These are phyloP conservation scores for Amazona vittata DNA, from an alignment of 2,113 vertebrate genomes.

Conservation along the genomic window DNA sequence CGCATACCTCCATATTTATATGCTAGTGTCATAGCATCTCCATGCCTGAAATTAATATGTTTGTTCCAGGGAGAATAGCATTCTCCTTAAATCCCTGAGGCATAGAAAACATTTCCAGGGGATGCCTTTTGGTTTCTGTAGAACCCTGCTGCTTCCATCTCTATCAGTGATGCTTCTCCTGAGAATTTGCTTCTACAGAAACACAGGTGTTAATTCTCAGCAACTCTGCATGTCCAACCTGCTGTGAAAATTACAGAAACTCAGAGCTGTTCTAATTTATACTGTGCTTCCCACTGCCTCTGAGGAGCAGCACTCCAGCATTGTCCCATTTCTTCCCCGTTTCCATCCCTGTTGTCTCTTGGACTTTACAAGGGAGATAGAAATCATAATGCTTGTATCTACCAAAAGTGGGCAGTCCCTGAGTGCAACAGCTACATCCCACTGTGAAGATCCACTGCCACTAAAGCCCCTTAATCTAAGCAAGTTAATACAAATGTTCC, in stretches of 20 bases:
- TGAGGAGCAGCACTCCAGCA: neutral
- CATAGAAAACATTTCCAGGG: neutral
- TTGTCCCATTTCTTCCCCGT: neutral
- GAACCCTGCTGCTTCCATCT: slow-evolving; percentile 4
- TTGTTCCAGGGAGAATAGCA: neutral
- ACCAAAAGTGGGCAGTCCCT: neutral
- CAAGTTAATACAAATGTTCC: neutral
- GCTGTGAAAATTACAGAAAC: slow-evolving; percentile 52
- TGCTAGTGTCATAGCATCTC: neutral
- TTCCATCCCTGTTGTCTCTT: neutral
- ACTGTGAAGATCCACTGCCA: neutral
- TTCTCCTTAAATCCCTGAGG: neutral
- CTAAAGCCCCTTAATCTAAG: neutral
- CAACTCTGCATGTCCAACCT: slow-evolving; percentile 8
- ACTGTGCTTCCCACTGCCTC: neutral
- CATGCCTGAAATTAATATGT: neutral
- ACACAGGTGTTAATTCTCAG: slow-evolving; percentile 42
- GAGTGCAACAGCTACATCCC: neutral
- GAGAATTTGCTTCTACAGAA: slow-evolving; percentile 27
- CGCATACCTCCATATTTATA: neutral
- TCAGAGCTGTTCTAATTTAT: slow-evolving; percentile 32
- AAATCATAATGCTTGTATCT: neutral
- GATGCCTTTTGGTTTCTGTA: neutral
- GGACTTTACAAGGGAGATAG: neutral
- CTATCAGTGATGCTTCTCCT: slow-evolving; percentile 12